Percentiles rank a stretch among this genome's conserved stretches.
Conservation (phyloP, 1,140 invertebrate genomes). For the Babylonia areolata region DNA sequence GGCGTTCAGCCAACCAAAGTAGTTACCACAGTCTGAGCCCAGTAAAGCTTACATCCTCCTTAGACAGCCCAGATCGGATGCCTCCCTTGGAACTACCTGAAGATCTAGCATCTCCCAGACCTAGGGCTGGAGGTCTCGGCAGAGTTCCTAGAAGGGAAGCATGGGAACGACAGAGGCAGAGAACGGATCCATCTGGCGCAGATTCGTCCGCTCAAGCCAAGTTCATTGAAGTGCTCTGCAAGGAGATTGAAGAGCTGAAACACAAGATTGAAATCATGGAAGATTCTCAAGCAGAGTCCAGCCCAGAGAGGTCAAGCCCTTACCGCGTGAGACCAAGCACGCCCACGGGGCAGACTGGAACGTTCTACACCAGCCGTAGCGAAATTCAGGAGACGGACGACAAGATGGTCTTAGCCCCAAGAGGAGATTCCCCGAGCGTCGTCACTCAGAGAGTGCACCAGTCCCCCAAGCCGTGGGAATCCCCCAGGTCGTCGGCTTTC, state of each 20-base stretch:
- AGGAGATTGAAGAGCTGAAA: constrained; percentile 61
- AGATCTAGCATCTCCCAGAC: not conserved
- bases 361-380: constrained; percentile 16
- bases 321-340: not conserved
- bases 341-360: constrained; percentile 9
- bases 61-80: constrained; percentile 8
- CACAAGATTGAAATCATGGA: constrained; percentile 58
- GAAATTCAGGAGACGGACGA: constrained; percentile 34
- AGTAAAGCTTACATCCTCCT: not conserved
- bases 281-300: constrained; percentile 34
- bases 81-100: constrained; percentile 21
- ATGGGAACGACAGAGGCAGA: constrained; percentile 45
- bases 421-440: not conserved
- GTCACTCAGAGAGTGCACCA: not conserved
- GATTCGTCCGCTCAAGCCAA: constrained; percentile 41
- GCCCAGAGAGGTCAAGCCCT: not conserved
- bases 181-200: constrained; percentile 13
- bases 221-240: constrained; percentile 51
- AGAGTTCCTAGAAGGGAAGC: constrained; percentile 51
- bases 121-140: constrained; percentile 36
- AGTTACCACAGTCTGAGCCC: not conserved
- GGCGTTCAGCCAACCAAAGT: not conserved
- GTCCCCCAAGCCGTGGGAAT: constrained; percentile 7
- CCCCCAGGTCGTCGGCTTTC: not conserved
- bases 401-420: constrained; percentile 29